Base-by-base conservation (phyloP, 2,888 invertebrate species). In the Hirtodrosophila histrioides region DNA sequence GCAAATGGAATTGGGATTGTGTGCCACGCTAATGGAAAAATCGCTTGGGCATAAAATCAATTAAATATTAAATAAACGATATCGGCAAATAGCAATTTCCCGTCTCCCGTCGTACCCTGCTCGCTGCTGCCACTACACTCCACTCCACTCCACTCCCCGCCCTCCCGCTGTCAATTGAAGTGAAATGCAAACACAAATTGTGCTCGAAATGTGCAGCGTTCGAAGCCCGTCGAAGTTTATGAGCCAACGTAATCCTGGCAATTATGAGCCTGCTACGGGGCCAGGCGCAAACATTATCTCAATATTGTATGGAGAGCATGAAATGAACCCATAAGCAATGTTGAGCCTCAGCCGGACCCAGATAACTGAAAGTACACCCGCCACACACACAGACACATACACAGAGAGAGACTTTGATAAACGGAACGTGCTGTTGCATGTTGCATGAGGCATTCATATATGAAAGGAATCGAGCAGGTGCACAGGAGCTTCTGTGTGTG, bases 61-160 rank as follows among this genome's bases (percentile, higher is more conserved):
- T 86, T 84, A 86, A 84, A 87, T 86, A 84, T 84, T 85, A 85
- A 84, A 85, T 87, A 79, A 82, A 69, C 77, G 72, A 70, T 71
- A 86, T 74, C 81, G 70, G 83, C 82, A 79, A 85, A 82, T 74
- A 82, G 76, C 76, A 85, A 82, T 82, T 76, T 57, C 48, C 57
- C 48, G 27, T 12, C 31, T 57, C 48, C 57, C 31, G 11, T 9
- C 9, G 4, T 11, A 27, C 6, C 27, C 27, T 27, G 27, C 6
- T 5, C 3, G 6, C 4, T n/a, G 5, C 55, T 31, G 9, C 31
- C 5, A 5, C 4, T n/a, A n/a, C n/a, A n/a, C n/a, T n/a, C n/a
- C n/a, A n/a, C n/a, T n/a, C n/a, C n/a, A n/a, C n/a, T n/a, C n/a
- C n/a, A 11, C 8, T 12, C 8, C 10, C 7, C 7, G 7, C 7